Percentiles rank a stretch among this genome's conserved stretches.
Conservation (phyloP, 1,140 invertebrate genomes). For the Bombus difficillimus region DNA sequence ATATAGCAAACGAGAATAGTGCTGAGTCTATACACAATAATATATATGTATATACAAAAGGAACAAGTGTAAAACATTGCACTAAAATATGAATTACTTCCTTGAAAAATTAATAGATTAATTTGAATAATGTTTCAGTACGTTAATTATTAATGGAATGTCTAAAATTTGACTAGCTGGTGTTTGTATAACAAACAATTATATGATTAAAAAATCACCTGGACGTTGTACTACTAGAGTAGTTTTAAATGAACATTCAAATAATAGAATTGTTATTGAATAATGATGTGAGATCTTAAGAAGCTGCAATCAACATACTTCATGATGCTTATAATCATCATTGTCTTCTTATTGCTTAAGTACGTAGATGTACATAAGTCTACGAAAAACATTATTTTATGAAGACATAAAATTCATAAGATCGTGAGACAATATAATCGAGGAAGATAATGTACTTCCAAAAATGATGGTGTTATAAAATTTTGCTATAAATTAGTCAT, state of each 20-base stretch:
- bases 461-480: conserved; percentile 17
- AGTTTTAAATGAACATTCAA: conserved; percentile 44
- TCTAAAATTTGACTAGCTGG: conserved; percentile 59
- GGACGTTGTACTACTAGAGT: conserved; percentile 40
- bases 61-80: conserved; percentile 72
- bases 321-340: conserved; percentile 37
- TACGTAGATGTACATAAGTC: conserved; percentile 32
- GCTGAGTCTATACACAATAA: conserved; percentile 40
- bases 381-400: conserved; percentile 15
- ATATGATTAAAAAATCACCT: conserved; percentile 51
- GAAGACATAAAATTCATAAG: conserved; percentile 29
- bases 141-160: conserved; percentile 42
- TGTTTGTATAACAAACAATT: conserved; percentile 67
- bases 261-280: conserved; percentile 39
- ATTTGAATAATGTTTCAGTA: conserved; percentile 35
- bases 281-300: conserved; percentile 38
- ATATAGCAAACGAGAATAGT: conserved; percentile 44
- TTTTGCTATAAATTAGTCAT: background rate
- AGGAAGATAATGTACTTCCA: background rate
- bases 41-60: conserved; percentile 67
- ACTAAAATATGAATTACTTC: conserved; percentile 64
- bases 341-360: conserved; percentile 52
- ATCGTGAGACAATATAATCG: conserved; percentile 13
- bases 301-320: conserved; percentile 36
- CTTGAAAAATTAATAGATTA: conserved; percentile 41